Percentiles rank a stretch among this genome's conserved stretches.
Evolutionary conservation across 2,113 vertebrate genomes (phyloP).

Genomic region (Etheostoma cragini): DNA sequence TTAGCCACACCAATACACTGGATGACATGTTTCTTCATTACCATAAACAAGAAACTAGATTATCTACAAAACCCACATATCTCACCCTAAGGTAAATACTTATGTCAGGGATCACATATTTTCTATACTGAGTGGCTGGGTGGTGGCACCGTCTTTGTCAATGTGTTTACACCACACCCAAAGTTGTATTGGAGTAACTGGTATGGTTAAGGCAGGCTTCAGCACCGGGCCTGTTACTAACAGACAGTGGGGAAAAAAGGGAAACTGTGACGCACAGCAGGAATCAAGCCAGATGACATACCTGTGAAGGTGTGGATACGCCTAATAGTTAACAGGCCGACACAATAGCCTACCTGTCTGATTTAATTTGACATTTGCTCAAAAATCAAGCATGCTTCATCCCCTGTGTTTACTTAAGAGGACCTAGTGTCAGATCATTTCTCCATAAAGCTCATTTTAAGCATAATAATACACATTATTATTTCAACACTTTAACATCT

Average conservation of each 20-base stretch:
- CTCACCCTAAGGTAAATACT: neutral
- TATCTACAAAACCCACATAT: neutral
- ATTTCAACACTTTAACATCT: neutral
- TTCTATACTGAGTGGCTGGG: constrained; percentile 65
- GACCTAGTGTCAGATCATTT: neutral
- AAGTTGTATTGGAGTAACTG: constrained; percentile 49
- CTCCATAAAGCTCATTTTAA: neutral
- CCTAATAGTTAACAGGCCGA: constrained; percentile 30
- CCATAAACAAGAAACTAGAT: neutral
- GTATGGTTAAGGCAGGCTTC: constrained; percentile 54
- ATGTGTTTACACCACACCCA: constrained; percentile 64
- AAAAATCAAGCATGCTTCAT: neutral
- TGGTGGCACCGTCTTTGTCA: constrained; percentile 67
- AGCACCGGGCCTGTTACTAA: constrained; percentile 27
- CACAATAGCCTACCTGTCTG: constrained; percentile 35
- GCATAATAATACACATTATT: neutral
- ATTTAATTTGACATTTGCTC: constrained; percentile 16
- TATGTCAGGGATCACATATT: constrained; percentile 50
- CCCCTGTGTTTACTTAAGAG: neutral
- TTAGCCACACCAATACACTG: neutral
- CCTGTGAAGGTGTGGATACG: constrained; percentile 61
- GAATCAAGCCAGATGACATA: constrained; percentile 79
- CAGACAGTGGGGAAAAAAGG: constrained; percentile 41
- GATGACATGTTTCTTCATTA: neutral
- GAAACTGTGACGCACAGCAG: constrained; percentile 39